Evolutionary conservation across 2,113 vertebrate species (phyloP), one percentile per base, ranked within the genome.

Genomic region (Oryzias curvinotus): DNA sequence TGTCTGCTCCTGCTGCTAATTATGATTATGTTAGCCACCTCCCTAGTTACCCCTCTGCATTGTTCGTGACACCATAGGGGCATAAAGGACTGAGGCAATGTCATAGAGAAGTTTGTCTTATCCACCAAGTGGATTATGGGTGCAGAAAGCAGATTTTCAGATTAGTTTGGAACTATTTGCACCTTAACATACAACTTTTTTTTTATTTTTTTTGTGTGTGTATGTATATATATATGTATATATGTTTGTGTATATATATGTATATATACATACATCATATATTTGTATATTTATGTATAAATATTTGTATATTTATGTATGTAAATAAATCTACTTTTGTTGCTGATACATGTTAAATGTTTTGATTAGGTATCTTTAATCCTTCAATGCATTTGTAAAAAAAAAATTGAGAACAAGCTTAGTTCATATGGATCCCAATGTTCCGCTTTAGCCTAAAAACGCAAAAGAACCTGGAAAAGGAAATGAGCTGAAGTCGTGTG

Each of bases 71-170:
- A 7, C 43, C 57, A 84, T 18, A 6, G 30, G 43, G 80, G 83
- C 68, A 85, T 52, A 66, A 47, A 42, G 43, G 13, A 70, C 78
- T 85, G 80, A 85, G 76, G 82, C 71, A 84, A 79, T 64, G 48
- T 63, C 36, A 1, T 10, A 30, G 47, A 60, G 14, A 25, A 5
- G 58, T 57, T 85, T 87, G 73, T 76, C 64, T 21, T 48, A 82
- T 80, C 28, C 80, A 52, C 51, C 63, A 4, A 58, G 75, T 68
- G 78, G 43, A 47, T 64, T 71, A 1, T 30, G 21, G 30, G 30
- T 19, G 3, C 53, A 71, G 54, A 82, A 74, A 79, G 53, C 60
- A 67, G 25, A 8, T 17, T 5, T 43, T 78, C 53, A 68, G 58
- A 8, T 12, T 13, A 53, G 45, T 53, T 47, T 23, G 56, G 15